Percentiles rank a stretch among this genome's conserved stretches.
Evolutionary conservation across 1,140 invertebrate genomes (phyloP).

Genomic region (Drosophila parabipectinata): DNA sequence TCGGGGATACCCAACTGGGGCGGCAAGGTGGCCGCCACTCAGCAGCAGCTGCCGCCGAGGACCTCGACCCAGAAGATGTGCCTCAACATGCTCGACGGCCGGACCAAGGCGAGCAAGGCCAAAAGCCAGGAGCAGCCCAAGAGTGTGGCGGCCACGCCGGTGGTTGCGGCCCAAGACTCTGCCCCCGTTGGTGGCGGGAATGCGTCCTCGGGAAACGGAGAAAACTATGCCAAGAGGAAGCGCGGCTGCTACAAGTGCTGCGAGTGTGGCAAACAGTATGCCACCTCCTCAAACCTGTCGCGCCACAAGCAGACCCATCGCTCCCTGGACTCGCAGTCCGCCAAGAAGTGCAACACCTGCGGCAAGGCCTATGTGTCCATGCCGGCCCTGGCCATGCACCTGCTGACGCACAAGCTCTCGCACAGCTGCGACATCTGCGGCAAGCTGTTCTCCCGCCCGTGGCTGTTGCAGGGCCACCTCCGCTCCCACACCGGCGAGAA

Average conservation of each 20-base stretch:
- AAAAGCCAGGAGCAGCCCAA: constrained; percentile 45
- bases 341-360: constrained; percentile 97
- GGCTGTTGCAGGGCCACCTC: constrained; percentile 94
- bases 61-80: constrained; percentile 65
- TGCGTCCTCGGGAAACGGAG: constrained; percentile 74
- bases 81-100: constrained; percentile 75
- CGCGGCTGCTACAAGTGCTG: constrained; percentile 93
- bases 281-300: constrained; percentile 97
- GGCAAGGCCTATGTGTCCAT: constrained; percentile 98
- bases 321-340: constrained; percentile 95
- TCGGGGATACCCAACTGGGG: constrained; percentile 83
- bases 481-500: constrained; percentile 89
- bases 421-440: constrained; percentile 97
- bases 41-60: constrained; percentile 49
- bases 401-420: constrained; percentile 95
- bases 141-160: constrained; percentile 9
- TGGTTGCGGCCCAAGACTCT: neutral
- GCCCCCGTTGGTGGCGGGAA: neutral
- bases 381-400: constrained; percentile 98
- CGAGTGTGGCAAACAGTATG: constrained; percentile 98
- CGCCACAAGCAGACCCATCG: constrained; percentile 98
- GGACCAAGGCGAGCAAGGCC: constrained; percentile 83
- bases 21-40: constrained; percentile 25
- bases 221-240: constrained; percentile 87
- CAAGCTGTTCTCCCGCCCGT: constrained; percentile 96